Base-by-base conservation (phyloP, 2,113 vertebrate genomes). In the Alaudala cheleensis region DNA sequence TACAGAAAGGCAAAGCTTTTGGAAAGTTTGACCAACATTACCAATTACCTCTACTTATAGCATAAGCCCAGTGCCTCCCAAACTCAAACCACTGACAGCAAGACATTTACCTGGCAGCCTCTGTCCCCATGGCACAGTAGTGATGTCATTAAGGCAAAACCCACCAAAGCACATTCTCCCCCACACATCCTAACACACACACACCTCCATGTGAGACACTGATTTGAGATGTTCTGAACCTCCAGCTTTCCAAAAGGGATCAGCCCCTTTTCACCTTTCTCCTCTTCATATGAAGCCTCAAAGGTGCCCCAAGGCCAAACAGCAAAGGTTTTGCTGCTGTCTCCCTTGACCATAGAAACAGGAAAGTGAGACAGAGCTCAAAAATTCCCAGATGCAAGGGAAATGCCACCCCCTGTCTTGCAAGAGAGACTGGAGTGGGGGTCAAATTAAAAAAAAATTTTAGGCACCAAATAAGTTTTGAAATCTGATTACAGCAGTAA, bases 1-100 rank as follows among this genome's bases (percentile, higher is more conserved):
- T 77, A 34, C 47, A 53, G 37, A 90, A 9, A 73, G 17, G 34
- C 19, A 71, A 58, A 31, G 14, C 9, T 40, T 77, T 50, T 25
- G 33, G 14, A 23, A 67, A 51, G n/a, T 40, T 92, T 88, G 86
- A 69, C 33, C 44, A 71, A 81, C 49, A 60, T 73, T 84, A 87
- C 37, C 76, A 25, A 70, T 44, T 15, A 44, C 21, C 11, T 45
- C 33, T 77, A 24, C 25, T 66, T 84, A 40, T 2, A 86, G 10
- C 40, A 2, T 22, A 45, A 40, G 22, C 23, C 45, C 1, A 2
- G 25, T 67, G 45, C 11, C 45, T 86, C 56, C 31, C 24, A 76
- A 60, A 71, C 39, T 62, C 4, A 3, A 64, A 67, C 53, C 0
- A 0, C 25, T 8, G 2, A 23, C 60, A 82, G 70, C 47, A 57